Conservation (phyloP, 2,888 invertebrate genomes). For the Petrolisthes cinctipes region DNA sequence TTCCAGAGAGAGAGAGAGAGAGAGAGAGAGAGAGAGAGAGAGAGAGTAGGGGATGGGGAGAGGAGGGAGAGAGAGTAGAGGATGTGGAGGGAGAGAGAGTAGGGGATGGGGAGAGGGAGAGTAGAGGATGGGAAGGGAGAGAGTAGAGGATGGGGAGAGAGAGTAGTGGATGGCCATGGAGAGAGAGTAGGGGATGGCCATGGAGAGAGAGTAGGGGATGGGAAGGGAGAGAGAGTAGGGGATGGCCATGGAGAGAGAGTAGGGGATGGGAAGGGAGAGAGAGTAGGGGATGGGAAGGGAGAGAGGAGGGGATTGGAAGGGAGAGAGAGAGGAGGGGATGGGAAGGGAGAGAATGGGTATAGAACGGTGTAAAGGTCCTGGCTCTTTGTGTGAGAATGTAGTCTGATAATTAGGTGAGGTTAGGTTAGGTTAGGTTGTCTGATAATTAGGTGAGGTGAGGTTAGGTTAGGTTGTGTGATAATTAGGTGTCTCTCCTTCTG, state of each 20-base stretch:
- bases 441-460: too few species aligned
- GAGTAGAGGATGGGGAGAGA: background rate
- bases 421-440: too few species aligned
- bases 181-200: background rate
- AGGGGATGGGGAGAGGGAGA: background rate
- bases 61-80: too few species aligned
- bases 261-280: background rate
- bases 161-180: background rate
- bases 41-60: too few species aligned
- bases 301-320: background rate
- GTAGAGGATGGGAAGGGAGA: background rate
- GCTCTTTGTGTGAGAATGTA: constrained; percentile 23
- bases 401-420: background rate
- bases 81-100: background rate
- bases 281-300: background rate
- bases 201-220: background rate
- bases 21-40: background rate
- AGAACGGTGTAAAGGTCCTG: constrained; percentile 10
- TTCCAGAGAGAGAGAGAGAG: background rate
- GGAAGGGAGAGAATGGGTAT: background rate
- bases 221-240: background rate
- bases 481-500: constrained; percentile 27
- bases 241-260: background rate
- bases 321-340: background rate
- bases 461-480: background rate